Percentiles rank a stretch among this genome's conserved stretches.
phyloP scores from a whole-genome alignment of 2,113 vertebrate species.

The Empidonax traillii region DNA sequence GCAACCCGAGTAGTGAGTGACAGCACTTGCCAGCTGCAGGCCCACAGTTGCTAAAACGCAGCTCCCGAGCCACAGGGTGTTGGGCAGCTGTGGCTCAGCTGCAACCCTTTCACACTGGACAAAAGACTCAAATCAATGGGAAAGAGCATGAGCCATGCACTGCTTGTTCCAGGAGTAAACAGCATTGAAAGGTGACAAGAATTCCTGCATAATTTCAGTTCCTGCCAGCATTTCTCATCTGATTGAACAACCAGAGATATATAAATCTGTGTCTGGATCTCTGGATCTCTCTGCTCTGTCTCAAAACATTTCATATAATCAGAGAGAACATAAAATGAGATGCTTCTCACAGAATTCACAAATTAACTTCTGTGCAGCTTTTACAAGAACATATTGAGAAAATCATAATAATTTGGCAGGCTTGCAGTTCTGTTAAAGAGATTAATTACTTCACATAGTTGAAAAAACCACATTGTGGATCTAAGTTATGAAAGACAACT shows the following conservation, averaged over 20 bases:
- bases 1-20: neutral
- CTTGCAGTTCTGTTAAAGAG: constrained; percentile 9
- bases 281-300: neutral
- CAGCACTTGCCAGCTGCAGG: neutral
- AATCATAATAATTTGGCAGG: constrained; percentile 18
- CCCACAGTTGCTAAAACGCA: neutral
- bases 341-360: constrained; percentile 22
- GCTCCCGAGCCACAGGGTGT: accelerated
- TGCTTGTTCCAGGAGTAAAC: neutral
- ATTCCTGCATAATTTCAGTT: neutral
- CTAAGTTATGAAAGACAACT: neutral
- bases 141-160: neutral
- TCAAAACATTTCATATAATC: constrained; percentile 27
- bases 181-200: neutral
- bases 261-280: constrained; percentile 12
- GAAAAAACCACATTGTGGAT: neutral
- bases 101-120: neutral
- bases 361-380: constrained; percentile 36
- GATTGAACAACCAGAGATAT: neutral
- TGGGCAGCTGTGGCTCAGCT: neutral
- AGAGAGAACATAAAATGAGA: constrained; percentile 18
- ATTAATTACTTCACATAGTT: constrained; percentile 9
- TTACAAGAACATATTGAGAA: constrained; percentile 13
- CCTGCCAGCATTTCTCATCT: constrained; percentile 3
- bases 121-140: neutral